These are phyloP conservation scores for Prochilodus magdalenae DNA, from an alignment of 2,113 vertebrate genomes.

Conservation along the genomic window DNA sequence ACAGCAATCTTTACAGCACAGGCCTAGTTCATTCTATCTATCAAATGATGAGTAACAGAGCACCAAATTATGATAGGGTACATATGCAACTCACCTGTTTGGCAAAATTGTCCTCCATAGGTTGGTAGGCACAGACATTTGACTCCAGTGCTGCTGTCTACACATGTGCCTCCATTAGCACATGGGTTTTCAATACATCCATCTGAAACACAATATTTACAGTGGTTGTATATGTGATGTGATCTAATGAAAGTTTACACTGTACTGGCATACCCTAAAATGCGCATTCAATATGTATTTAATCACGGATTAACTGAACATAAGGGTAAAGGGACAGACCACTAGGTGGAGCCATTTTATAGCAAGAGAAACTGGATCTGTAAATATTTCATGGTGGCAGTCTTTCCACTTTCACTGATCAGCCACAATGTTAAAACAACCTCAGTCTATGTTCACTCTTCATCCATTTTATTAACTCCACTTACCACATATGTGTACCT, in stretches of 20 bases:
- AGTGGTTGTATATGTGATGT: background rate
- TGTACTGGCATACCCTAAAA: background rate
- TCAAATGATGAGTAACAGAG: background rate
- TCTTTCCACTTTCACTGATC: no score
- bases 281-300: background rate
- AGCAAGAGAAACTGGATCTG: background rate
- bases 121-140: conserved; percentile 87
- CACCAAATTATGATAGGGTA: no score
- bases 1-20: background rate
- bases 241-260: background rate
- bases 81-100: conserved; percentile 76
- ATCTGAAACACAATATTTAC: conserved; percentile 72
- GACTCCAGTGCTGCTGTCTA: conserved; percentile 69
- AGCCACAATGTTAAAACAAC: no score
- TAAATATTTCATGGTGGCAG: background rate
- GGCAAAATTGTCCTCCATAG: conserved; percentile 87
- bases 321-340: background rate
- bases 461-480: no score
- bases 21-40: background rate
- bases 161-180: conserved; percentile 91
- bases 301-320: background rate
- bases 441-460: no score
- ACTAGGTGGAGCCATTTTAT: conserved; percentile 23
- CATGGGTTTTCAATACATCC: conserved; percentile 87
- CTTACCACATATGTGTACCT: no score